Base-by-base conservation (phyloP, 2,797 vertebrate species). In the Rhinella marina region DNA sequence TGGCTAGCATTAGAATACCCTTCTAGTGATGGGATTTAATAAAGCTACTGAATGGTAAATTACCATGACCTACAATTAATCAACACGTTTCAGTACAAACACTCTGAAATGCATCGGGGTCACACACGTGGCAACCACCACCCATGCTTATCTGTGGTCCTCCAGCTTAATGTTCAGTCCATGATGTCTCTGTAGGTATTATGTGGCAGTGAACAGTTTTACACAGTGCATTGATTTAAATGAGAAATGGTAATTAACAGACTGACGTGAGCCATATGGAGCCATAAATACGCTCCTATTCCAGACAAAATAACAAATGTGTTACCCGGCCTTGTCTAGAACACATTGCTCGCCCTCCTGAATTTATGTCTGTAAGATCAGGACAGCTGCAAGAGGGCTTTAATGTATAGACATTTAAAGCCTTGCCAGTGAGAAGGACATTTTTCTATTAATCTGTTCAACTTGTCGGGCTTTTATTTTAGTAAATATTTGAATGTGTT, bases 291-390 rank as follows among this genome's bases (percentile, higher is more conserved):
- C 80, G 64, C 88, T 89, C 85, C 79, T 84, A 86, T 89, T 87
- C 88, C 88, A 89, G 88, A 89, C 88, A 89, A 89, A 89, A 89
- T 89, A 89, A 89, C 88, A 89, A 89, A 89, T 89, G 88, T 89
- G 85, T 86, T 86, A 72, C 81, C 76, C 77, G 27, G 64, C 54
- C 72, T 86, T 57, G 88, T 89, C 88, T 89, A 89, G 81, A 80
- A 80, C 64, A 56, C 81, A 50, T 56, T 4, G 81, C 76, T 84
- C 27, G 41, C 81, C 85, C 85, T 87, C 56, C 64, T 62, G 85
- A 89, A 87, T 89, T 84, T 87, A 89, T 75, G 73, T 54, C 82
- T 84, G 56, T 25, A 73, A 50, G 73, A 84, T 72, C 57, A 84
- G 85, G 86, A 84, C 88, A 89, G 88, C 88, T 89, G 88, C 88